A percentile compares a stretch with the other conserved stretches of the same genome.
Evolutionary conservation across 2,797 vertebrate genomes (phyloP).

Genomic region (Ptychadena robeensis): DNA sequence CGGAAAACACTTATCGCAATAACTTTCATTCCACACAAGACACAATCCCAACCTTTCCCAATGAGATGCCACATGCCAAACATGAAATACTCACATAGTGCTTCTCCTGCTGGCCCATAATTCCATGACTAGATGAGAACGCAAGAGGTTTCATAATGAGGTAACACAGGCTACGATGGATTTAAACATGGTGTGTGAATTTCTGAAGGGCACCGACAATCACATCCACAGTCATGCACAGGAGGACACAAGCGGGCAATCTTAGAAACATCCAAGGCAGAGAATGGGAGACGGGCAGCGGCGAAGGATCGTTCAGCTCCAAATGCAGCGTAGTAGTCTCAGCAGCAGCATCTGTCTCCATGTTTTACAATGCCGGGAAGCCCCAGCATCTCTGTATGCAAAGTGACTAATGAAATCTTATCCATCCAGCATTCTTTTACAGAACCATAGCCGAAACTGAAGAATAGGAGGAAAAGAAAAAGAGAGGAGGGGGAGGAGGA

Average conservation of each 20-base stretch:
- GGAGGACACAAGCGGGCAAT: slow-evolving; percentile 63
- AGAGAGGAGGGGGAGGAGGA: slow-evolving; percentile 53
- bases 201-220: slow-evolving; percentile 75
- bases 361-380: slow-evolving; percentile 73
- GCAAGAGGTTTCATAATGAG: slow-evolving; percentile 99
- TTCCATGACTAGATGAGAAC: slow-evolving; percentile 93
- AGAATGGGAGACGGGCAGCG: slow-evolving; percentile 66
- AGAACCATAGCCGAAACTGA: slow-evolving; percentile 71
- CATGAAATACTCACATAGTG: slow-evolving; percentile 88
- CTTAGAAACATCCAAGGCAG: slow-evolving; percentile 29
- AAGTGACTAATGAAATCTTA: slow-evolving; percentile 70
- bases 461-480: slow-evolving; percentile 69
- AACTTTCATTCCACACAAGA: background rate
- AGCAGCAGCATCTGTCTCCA: slow-evolving; percentile 75
- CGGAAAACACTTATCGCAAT: background rate
- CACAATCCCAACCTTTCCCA: background rate
- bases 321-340: slow-evolving; percentile 73
- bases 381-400: slow-evolving; percentile 71
- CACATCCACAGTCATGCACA: slow-evolving; percentile 75
- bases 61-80: background rate
- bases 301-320: slow-evolving; percentile 73
- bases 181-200: slow-evolving; percentile 88
- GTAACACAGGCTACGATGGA: slow-evolving; percentile 81
- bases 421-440: slow-evolving; percentile 72
- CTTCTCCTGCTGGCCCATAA: slow-evolving; percentile 95